Base-by-base conservation (phyloP, 2,888 invertebrate genomes). In the Lasioglossum marginatum region DNA sequence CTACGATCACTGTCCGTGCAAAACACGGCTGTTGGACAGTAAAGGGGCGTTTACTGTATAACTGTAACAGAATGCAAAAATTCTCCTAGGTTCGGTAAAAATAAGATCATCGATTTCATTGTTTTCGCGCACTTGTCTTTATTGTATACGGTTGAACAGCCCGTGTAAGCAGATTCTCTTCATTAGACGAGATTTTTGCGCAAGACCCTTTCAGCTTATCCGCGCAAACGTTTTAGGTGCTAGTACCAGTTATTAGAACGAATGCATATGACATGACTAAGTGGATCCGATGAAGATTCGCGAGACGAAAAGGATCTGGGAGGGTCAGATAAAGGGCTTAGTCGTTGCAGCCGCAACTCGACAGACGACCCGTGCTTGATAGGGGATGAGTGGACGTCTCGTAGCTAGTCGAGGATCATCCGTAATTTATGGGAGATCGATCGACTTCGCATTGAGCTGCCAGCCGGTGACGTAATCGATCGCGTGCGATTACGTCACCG, bases 351-450 rank as follows among this genome's bases (percentile, higher is more conserved):
- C 83, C 89, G 83, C 87, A 84, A 86, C 76, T 77, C 83, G 83
- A 85, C 80, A 74, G 86, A 87, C 78, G 79, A 82, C 77, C 73
- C 82, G 86, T 77, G 80, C 81, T 87, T 77, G 88, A 91, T 76
- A 83, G 86, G 77, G 84, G 81, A 89, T 80, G 88, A 90, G 89
- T 89, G 88, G 89, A 89, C 86, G 85, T 89, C 84, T 91, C 87
- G 81, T 81, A 85, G 83, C 82, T 85, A 81, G 63, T 90, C 87
- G 82, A 85, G 87, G 86, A 91, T 91, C 82, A 88, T 88, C 85
- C 83, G 87, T 89, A 89, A 90, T 91, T 91, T 91, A 87, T 88
- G 85, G 83, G 79, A 84, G 82, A 90, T 91, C 90, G 86, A 91
- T 91, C 90, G 86, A 88, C 85, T 90, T 86, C 81, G 60, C 83